Evolutionary conservation across 2,113 vertebrate species (phyloP), one percentile per base, ranked within the genome.

Genomic region (Balaeniceps rex): DNA sequence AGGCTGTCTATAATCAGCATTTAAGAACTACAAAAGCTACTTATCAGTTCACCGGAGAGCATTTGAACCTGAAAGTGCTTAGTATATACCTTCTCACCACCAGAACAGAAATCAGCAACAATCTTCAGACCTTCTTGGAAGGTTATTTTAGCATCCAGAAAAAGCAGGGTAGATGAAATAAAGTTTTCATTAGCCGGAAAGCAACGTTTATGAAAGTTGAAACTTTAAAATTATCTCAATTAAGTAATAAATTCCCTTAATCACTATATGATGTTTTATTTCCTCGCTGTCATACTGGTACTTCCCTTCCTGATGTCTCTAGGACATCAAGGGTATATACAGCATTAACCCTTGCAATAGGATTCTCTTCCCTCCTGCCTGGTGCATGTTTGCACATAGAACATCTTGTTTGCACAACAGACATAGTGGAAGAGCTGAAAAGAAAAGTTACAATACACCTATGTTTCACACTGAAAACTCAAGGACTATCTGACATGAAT

Each of bases 11-110:
- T 80, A 95, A 79, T 31, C 79, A 88, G 68, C 55, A 83, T 74
- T 83, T 72, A 92, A 84, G 86, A 89, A 87, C 87, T 14, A 92
- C 74, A 82, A 94, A 94, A 93, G 74, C 75, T 88, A 94, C 65
- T 96, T 93, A 87, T 75, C 61, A 75, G 80, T 64, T 96, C 61
- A 58, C 57, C 19, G 3, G 61, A 81, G 54, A 90, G 40, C 26
- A 40, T 49, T 5, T 87, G 65, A 91, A 87, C 44, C 79, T 69
- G 33, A 33, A 60, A 77, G 40, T 60, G 36, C 25, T 68, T 5
- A 0, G 42, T 36, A 65, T 10, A 31, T 9, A 76, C 28, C 17
- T 75, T 44, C 61, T 72, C 1, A 0, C 6, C 28, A 89, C 34
- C 44, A 72, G 55, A 83, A 87, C 11, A 60, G 12, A 84, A 79